Evolutionary conservation across 2,113 vertebrate genomes (phyloP), one percentile per base, ranked within the genome.

Genomic region (Forbesichthys papilliferus): DNA sequence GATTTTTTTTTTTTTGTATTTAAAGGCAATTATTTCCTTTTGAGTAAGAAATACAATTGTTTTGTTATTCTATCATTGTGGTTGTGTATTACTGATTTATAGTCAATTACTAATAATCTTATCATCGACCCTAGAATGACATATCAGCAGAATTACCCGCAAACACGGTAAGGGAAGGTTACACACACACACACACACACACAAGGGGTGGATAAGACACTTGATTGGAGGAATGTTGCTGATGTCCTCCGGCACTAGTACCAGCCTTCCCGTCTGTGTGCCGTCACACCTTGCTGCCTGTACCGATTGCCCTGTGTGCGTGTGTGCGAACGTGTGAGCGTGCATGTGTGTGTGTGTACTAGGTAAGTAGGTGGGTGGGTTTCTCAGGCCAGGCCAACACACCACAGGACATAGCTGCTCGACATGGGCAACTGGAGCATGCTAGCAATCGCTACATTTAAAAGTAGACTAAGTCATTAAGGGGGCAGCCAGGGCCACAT

Each of bases 231-330:
- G 54, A 86, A 93, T 58, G 55, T 91, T 91, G 92, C 86, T 93
- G 93, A 91, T 95, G 93, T 95, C 95, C 82, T 74, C 88, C 89
- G 88, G 90, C 91, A 89, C 91, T 90, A 79, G 92, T 93, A 92
- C 92, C 93, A 95, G 94, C 89, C 93, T 94, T 93, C 94, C 94
- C 95, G 94, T 94, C 93, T 95, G 14, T 56, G 94, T 87, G 91
- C 91, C 90, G 95, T 96, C 95, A 96, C 94, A 95, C 95, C 94
- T 95, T 95, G 93, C 94, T 95, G 94, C 93, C 88, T 96, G 95
- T 94, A 93, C 94, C 95, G 94, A 95, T 95, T 96, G 94, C 93
- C 95, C 95, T 54, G 53, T 36, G 16, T 57, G 36, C 33, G 36
- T 42, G 36, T 6, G 36, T 42, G 36, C 6, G 36, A 2, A 3